A percentile compares a stretch with the other conserved stretches of the same genome.
Evolutionary conservation across 2,888 invertebrate genomes (phyloP).

Genomic region (Notodonta dromedarius): DNA sequence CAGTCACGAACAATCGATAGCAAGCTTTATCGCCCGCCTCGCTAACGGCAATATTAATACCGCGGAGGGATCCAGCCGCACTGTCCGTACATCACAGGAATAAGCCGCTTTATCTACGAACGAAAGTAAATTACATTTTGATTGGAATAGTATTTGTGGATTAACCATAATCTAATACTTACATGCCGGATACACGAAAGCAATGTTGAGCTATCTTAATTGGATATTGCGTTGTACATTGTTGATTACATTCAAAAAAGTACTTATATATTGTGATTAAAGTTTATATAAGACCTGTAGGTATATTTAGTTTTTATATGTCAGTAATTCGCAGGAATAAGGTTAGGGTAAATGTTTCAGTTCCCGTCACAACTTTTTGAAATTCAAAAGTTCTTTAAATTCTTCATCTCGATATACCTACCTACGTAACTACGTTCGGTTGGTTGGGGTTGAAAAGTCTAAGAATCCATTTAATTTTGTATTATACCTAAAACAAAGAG

Average conservation of each 20-base stretch:
- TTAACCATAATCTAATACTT: slow-evolving; percentile 11
- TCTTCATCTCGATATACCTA: slow-evolving; percentile 19
- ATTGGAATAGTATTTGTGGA: slow-evolving; percentile 22
- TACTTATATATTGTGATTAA: too few species aligned
- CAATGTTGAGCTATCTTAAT: background rate
- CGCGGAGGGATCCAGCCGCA: slow-evolving; percentile 10
- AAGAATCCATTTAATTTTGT: slow-evolving; percentile 28
- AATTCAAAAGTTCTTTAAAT: slow-evolving; percentile 15
- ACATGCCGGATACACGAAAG: slow-evolving; percentile 6
- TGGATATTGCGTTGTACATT: background rate
- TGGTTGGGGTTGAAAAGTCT: slow-evolving; percentile 9
- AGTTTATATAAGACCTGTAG: too few species aligned
- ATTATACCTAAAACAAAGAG: slow-evolving; percentile 32
- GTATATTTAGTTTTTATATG: background rate
- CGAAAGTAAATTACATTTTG: slow-evolving; percentile 23
- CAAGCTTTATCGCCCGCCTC: background rate
- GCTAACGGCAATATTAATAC: slow-evolving; percentile 20
- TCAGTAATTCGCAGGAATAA: background rate
- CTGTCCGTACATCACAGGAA: slow-evolving; percentile 8
- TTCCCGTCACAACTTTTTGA: background rate
- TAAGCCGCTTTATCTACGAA: slow-evolving; percentile 5
- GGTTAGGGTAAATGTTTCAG: background rate
- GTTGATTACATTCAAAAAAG: background rate
- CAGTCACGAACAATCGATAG: slow-evolving; percentile 34
- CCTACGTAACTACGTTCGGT: slow-evolving; percentile 14